These are phyloP conservation scores for Lasioglossum morio DNA, from an alignment of 2,888 invertebrate genomes.

Conservation along the genomic window DNA sequence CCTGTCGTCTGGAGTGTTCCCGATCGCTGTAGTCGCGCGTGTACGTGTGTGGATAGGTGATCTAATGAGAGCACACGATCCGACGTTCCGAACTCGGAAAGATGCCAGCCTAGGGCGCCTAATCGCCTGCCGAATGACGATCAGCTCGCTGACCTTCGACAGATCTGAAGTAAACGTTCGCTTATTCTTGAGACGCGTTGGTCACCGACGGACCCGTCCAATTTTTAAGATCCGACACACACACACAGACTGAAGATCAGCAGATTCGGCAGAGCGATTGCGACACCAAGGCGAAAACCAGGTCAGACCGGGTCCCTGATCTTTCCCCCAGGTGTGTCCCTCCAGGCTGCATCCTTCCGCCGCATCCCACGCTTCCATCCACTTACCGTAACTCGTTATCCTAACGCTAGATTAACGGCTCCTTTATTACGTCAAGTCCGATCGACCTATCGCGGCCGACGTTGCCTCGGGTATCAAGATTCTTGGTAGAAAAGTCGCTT, in stretches of 20 bases:
- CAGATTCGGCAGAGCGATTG: constrained; percentile 41
- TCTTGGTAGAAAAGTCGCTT: background rate
- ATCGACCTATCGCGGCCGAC: background rate
- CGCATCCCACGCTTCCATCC: constrained; percentile 23
- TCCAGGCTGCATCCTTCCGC: constrained; percentile 19
- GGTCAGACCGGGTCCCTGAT: constrained; percentile 32
- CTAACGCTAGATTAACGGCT: constrained; percentile 48
- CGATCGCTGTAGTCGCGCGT: background rate
- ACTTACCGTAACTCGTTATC: constrained; percentile 38
- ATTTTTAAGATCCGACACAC: constrained; percentile 33
- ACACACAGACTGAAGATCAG: constrained; percentile 50
- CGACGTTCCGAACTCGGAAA: constrained; percentile 13
- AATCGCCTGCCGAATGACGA: background rate
- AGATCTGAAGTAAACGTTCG: background rate
- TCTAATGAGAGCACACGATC: background rate
- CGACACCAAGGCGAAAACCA: constrained; percentile 26
- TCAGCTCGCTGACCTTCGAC: background rate
- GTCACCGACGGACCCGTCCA: constrained; percentile 23
- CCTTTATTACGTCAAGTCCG: constrained; percentile 34
- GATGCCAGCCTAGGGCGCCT: background rate
- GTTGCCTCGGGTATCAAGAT: background rate
- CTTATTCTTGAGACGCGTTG: background rate
- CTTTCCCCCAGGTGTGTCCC: constrained; percentile 5
- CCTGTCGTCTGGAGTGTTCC: background rate
- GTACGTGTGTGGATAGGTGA: background rate